Percentiles rank a stretch among this genome's conserved stretches.
Conservation (phyloP, 2,113 vertebrate genomes). For the Burhinus bistriatus region DNA sequence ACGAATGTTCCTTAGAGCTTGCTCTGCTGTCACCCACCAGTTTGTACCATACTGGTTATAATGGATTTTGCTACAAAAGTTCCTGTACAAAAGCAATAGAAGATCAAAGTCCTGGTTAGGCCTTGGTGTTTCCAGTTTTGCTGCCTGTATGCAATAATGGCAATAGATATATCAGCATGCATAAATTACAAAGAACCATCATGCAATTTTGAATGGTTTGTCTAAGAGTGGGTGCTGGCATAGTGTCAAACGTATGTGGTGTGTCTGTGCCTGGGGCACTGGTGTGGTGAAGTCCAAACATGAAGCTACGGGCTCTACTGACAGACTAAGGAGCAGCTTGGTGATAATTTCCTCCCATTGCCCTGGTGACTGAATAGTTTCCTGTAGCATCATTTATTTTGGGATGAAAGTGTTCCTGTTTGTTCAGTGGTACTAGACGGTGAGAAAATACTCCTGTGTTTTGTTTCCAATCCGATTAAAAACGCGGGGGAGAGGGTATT, state of each 20-base stretch:
- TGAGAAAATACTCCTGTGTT: neutral
- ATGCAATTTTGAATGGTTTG: neutral
- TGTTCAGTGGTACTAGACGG: rapidly evolving
- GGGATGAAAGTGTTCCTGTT: neutral
- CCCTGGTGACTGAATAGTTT: neutral
- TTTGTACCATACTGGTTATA: neutral
- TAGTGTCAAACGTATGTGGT: neutral
- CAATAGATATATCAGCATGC: neutral
- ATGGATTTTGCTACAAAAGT: neutral
- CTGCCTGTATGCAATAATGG: neutral
- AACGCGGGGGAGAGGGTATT: neutral
- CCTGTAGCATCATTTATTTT: neutral
- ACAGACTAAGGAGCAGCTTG: neutral
- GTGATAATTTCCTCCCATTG: neutral
- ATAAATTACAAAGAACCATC: neutral
- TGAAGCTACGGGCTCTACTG: neutral
- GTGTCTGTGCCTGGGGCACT: neutral
- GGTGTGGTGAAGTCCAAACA: neutral
- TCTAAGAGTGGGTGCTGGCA: neutral
- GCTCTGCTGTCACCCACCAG: neutral
- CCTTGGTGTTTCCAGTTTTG: neutral
- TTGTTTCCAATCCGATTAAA: neutral
- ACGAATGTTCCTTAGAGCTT: neutral
- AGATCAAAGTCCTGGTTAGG: neutral
- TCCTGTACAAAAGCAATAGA: neutral